A percentile compares a stretch with the other conserved stretches of the same genome.
These are phyloP conservation scores for Motacilla tschutschensis DNA, from an alignment of 2,113 vertebrate genomes.

Conservation along the genomic window DNA sequence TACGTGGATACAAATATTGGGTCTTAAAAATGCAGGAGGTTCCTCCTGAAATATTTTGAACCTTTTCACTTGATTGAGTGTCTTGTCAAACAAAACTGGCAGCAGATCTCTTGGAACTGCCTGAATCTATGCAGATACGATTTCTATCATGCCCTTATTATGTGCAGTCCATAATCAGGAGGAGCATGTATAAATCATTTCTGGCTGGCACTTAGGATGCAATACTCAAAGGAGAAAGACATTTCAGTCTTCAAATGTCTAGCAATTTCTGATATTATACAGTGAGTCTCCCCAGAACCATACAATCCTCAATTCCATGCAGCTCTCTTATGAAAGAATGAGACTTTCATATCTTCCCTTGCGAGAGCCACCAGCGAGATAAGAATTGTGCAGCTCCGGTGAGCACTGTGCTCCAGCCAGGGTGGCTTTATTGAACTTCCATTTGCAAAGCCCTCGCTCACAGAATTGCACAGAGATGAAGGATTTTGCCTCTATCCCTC, in stretches of 20 bases:
- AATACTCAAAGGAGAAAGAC: constrained; percentile 77
- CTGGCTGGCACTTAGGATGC: constrained; percentile 75
- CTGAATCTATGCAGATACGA: constrained; percentile 82
- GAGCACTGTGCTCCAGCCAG: constrained; percentile 23
- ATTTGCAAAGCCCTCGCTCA: constrained; percentile 44
- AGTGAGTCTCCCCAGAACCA: constrained; percentile 58
- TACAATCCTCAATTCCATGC: constrained; percentile 61
- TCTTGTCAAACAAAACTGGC: constrained; percentile 83
- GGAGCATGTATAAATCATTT: constrained; percentile 78
- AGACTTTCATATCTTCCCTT: constrained; percentile 64
- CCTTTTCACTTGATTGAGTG: constrained; percentile 76
- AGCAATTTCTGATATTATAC: constrained; percentile 72
- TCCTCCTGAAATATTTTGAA: constrained; percentile 75
- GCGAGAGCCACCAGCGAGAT: constrained; percentile 51
- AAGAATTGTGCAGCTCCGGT: constrained; percentile 30
- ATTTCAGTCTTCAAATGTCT: constrained; percentile 74
- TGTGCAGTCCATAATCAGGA: constrained; percentile 80
- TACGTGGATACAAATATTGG: constrained; percentile 61
- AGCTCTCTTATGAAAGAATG: constrained; percentile 58
- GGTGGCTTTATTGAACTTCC: constrained; percentile 44
- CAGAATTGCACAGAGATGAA: constrained; percentile 54
- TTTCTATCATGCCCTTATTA: constrained; percentile 82
- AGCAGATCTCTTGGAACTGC: constrained; percentile 76
- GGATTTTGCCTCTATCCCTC: not conserved
- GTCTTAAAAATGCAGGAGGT: constrained; percentile 65